phyloP scores from a whole-genome alignment of 30 jellyfish, hydroid and myxozoan genomes.

The Turritopsis rubra region DNA sequence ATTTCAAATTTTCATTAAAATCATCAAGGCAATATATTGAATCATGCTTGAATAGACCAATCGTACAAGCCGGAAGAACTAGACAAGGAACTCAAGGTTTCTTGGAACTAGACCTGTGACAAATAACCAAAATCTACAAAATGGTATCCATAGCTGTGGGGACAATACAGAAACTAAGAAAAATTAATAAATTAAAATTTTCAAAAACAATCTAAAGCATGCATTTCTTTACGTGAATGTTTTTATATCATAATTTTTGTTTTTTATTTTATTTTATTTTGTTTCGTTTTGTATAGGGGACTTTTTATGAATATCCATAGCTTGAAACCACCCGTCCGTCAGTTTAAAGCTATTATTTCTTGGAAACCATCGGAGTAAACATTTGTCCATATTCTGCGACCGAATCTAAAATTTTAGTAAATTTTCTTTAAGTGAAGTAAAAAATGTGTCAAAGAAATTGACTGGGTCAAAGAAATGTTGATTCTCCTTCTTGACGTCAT shows the following conservation, averaged over 20 bases:
- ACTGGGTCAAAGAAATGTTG: slow-evolving; percentile 16
- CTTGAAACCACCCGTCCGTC: neutral
- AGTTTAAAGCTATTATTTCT: slow-evolving; percentile 21
- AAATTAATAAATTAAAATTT: no score
- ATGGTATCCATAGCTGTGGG: neutral
- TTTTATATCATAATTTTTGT: neutral
- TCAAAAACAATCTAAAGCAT: neutral
- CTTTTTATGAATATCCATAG: neutral
- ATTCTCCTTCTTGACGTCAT: neutral
- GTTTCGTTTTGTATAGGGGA: neutral
- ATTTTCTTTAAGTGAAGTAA: neutral
- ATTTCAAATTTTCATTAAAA: neutral
- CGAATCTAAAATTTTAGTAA: slow-evolving; percentile 36
- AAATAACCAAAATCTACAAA: neutral
- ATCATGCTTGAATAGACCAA: neutral
- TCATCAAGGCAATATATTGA: neutral
- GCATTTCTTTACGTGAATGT: neutral
- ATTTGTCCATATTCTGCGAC: slow-evolving; percentile 45
- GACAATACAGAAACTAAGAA: no score
- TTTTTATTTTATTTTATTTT: no score
- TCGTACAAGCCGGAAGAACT: no score
- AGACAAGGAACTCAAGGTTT: no score
- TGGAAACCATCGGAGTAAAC: slow-evolving; percentile 40
- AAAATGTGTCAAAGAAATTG: neutral
- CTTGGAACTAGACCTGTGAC: no score